Evolutionary conservation across 2,888 invertebrate genomes (phyloP).

Genomic region (Atherix ibis): DNA sequence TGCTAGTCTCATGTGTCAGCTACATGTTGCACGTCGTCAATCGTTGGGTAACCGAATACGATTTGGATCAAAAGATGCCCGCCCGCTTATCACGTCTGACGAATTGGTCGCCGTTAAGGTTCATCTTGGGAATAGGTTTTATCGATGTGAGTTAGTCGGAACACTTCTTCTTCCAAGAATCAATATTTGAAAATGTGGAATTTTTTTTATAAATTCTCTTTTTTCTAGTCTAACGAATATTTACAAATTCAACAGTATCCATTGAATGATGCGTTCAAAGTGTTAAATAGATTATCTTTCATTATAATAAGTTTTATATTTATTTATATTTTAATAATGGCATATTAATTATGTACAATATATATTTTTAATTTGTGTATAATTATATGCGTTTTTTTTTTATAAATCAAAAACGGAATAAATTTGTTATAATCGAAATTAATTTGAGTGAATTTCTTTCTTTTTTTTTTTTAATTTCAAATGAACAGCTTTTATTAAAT

Average conservation of each 20-base stretch:
- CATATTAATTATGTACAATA: too few relatives aligned
- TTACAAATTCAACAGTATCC: constrained; percentile 21
- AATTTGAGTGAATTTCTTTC: too few relatives aligned
- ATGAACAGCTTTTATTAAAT: too few relatives aligned
- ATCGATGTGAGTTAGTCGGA: constrained; percentile 25
- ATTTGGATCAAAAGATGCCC: constrained; percentile 19
- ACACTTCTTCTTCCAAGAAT: too few relatives aligned
- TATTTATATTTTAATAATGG: constrained; percentile 13
- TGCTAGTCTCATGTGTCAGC: constrained; percentile 18
- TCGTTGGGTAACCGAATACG: constrained; percentile 25
- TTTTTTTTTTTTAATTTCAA: too few relatives aligned
- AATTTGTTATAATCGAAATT: too few relatives aligned
- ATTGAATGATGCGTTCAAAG: constrained; percentile 23
- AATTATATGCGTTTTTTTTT: too few relatives aligned
- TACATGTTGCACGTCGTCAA: constrained; percentile 22
- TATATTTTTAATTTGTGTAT: too few relatives aligned
- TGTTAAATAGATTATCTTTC: constrained; percentile 20
- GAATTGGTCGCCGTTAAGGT: constrained; percentile 18
- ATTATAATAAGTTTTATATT: constrained; percentile 16
- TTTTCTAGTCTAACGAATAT: constrained; percentile 19
- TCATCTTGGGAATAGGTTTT: constrained; percentile 19
- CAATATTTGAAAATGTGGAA: too few relatives aligned
- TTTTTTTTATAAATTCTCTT: constrained; percentile 4
- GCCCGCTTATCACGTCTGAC: constrained; percentile 16
- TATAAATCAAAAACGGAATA: too few relatives aligned